A percentile compares a stretch with the other conserved stretches of the same genome.
phyloP scores from a whole-genome alignment of 1,140 invertebrate genomes.

The Planococcus citri region DNA sequence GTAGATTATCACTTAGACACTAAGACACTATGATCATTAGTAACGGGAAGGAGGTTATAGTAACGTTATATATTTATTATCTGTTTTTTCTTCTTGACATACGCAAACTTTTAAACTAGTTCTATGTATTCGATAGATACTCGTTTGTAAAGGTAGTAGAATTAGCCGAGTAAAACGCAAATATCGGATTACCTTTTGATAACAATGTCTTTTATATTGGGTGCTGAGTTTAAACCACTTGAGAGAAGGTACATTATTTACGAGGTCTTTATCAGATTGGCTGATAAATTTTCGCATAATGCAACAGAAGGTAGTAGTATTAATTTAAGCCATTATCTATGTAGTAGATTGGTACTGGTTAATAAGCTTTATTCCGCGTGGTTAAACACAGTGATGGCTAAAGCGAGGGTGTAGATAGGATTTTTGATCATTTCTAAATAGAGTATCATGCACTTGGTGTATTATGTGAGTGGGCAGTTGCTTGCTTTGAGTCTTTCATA shows the following conservation, averaged over 20 bases:
- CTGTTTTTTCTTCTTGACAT: too few species aligned
- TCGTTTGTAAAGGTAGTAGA: too few species aligned
- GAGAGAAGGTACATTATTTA: neutral
- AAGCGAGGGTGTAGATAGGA: neutral
- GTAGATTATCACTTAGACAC: too few species aligned
- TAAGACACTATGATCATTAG: too few species aligned
- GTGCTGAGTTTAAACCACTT: neutral
- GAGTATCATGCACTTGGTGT: too few species aligned
- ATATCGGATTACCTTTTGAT: neutral
- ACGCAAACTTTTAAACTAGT: too few species aligned
- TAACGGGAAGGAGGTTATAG: too few species aligned
- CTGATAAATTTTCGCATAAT: neutral
- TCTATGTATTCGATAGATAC: too few species aligned
- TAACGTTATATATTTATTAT: too few species aligned
- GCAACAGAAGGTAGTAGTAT: neutral
- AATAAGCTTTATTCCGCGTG: neutral
- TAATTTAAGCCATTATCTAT: neutral
- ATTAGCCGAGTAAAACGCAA: neutral
- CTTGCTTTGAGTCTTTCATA: too few species aligned
- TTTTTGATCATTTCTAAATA: too few species aligned
- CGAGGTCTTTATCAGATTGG: constrained; percentile 2
- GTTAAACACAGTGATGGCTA: neutral
- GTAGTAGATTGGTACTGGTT: neutral
- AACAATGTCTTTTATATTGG: neutral
- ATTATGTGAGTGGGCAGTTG: too few species aligned